Conservation (phyloP, 2,888 invertebrate species). For the Archips crataeganus region DNA sequence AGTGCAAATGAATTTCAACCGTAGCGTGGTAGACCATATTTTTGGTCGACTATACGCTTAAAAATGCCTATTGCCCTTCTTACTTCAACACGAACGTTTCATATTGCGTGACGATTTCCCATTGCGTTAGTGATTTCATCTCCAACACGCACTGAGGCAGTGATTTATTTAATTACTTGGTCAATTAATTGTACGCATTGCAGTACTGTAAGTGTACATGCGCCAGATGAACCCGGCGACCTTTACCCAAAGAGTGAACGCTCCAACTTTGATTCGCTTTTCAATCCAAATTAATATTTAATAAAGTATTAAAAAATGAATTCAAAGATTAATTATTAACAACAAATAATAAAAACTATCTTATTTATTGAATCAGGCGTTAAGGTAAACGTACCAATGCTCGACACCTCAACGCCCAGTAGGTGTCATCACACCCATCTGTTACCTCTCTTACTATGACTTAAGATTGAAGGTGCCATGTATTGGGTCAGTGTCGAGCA, state of each 20-base stretch:
- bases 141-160: background rate
- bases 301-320: background rate
- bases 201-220: background rate
- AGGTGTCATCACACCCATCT: no score
- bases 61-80: background rate
- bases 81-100: background rate
- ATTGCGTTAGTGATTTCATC: slow-evolving; percentile 5
- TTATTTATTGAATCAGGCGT: no score
- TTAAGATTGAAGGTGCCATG: no score
- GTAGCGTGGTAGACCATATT: no score
- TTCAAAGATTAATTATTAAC: no score
- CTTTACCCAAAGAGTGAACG: background rate
- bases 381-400: no score
- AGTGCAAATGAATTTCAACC: no score
- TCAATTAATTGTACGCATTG: background rate
- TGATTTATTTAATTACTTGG: slow-evolving; percentile 1
- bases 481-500: no score
- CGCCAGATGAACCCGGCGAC: background rate
- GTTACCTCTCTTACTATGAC: no score
- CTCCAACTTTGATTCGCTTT: background rate
- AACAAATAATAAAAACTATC: no score
- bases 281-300: background rate
- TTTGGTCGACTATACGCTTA: no score
- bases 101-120: background rate
- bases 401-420: no score